These are phyloP conservation scores for Hybognathus amarus DNA, from an alignment of 2,797 vertebrate genomes.

Conservation along the genomic window DNA sequence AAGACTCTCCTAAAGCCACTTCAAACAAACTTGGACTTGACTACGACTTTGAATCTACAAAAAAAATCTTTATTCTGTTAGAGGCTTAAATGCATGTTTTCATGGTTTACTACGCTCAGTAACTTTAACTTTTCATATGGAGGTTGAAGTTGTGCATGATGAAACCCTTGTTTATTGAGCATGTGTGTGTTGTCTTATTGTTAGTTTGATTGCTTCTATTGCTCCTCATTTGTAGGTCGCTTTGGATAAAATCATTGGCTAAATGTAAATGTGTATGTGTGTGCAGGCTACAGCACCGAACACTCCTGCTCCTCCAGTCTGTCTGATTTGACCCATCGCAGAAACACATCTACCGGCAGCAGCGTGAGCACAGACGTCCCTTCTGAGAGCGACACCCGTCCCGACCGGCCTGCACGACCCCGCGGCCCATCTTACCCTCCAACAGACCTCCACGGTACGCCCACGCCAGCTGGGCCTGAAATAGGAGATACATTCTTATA, in stretches of 20 bases:
- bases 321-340: slow-evolving; percentile 91
- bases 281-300: slow-evolving; percentile 92
- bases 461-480: not conserved
- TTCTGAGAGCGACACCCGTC: slow-evolving; percentile 82
- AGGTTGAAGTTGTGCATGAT: not conserved
- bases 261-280: not conserved
- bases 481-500: not conserved
- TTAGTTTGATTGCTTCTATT: no score
- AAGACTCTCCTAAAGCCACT: not conserved
- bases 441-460: slow-evolving; percentile 85
- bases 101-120: not conserved
- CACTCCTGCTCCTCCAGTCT: slow-evolving; percentile 95
- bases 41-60: not conserved
- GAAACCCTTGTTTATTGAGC: not conserved
- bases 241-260: no score
- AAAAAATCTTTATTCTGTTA: not conserved
- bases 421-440: slow-evolving; percentile 80
- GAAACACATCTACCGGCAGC: slow-evolving; percentile 95
- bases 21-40: not conserved
- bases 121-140: not conserved
- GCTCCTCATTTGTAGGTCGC: no score
- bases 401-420: slow-evolving; percentile 89
- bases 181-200: not conserved
- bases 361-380: slow-evolving; percentile 82
- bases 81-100: not conserved